Percentiles rank a stretch among this genome's conserved stretches.
These are phyloP conservation scores for Pseudorhombus dupliciocellatus DNA, from an alignment of 2,113 vertebrate genomes.

Conservation along the genomic window DNA sequence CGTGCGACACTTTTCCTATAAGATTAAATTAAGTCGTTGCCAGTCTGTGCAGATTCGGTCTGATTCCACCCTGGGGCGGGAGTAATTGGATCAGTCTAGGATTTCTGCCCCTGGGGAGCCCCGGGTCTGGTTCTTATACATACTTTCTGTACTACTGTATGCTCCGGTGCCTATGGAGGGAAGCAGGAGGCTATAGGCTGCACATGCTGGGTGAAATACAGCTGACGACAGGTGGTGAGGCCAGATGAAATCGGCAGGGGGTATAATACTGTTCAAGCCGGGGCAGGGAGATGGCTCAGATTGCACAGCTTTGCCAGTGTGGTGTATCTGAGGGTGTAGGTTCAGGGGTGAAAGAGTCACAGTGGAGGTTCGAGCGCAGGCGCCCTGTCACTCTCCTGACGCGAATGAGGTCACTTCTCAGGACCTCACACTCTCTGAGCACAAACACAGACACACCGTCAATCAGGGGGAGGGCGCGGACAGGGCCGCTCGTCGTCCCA, in stretches of 20 bases:
- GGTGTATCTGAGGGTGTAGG: conserved; percentile 16
- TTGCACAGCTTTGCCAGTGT: conserved; percentile 60
- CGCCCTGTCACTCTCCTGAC: conserved; percentile 54
- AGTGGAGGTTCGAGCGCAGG: conserved; percentile 51
- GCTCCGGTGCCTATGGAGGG: conserved; percentile 42
- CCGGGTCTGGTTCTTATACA: conserved; percentile 32
- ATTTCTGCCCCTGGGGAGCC: conserved; percentile 40
- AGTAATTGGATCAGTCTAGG: conserved; percentile 60
- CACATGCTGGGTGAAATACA: conserved; percentile 59
- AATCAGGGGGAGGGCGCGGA: conserved; percentile 46
- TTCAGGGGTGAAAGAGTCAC: conserved; percentile 37
- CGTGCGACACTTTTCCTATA: conserved; percentile 38
- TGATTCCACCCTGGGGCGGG: conserved; percentile 27
- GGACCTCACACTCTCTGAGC: conserved; percentile 23
- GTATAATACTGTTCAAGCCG: conserved; percentile 63
- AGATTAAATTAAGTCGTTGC: conserved; percentile 43
- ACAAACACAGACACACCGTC: conserved; percentile 28
- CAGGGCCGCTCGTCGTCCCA: conserved; percentile 27
- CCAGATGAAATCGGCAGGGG: conserved; percentile 64
- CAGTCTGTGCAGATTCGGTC: conserved; percentile 25
- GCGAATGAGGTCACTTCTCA: conserved; percentile 46
- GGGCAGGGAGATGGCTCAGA: conserved; percentile 44
- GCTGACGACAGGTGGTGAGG: conserved; percentile 75
- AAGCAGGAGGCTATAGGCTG: conserved; percentile 40
- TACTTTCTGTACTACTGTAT: conserved; percentile 45